These are phyloP conservation scores for Porphyrio hochstetteri DNA, from an alignment of 2,113 vertebrate genomes.

Conservation along the genomic window DNA sequence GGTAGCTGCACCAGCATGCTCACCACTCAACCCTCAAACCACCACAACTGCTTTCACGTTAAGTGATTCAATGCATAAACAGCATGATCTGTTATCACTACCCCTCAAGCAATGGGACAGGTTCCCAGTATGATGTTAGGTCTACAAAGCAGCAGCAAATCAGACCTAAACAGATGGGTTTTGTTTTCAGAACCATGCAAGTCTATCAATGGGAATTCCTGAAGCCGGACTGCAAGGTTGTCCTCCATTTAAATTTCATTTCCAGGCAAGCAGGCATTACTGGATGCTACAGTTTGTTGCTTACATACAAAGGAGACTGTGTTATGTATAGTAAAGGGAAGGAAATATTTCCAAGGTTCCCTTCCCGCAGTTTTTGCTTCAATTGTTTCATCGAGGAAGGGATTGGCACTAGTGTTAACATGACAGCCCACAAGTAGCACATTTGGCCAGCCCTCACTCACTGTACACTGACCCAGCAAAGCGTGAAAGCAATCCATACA, in stretches of 20 bases:
- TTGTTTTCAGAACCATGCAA: neutral
- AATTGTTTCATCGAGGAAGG: slow-evolving; percentile 5
- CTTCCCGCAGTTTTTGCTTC: neutral
- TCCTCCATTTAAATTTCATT: neutral
- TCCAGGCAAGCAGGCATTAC: neutral
- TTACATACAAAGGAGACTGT: neutral
- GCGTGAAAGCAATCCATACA: neutral
- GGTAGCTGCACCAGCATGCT: neutral
- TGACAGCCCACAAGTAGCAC: neutral
- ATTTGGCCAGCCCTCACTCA: neutral
- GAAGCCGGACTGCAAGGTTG: neutral
- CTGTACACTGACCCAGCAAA: neutral
- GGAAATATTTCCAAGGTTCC: slow-evolving; percentile 19
- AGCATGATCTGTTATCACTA: neutral
- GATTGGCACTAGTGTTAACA: neutral
- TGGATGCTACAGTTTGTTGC: neutral
- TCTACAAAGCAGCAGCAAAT: neutral
- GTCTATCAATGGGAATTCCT: neutral
- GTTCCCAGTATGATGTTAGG: neutral
- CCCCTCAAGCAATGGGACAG: neutral
- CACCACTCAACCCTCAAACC: neutral
- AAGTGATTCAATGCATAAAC: neutral
- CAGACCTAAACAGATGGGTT: neutral
- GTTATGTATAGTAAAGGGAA: neutral
- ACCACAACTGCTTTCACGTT: neutral